Evolutionary conservation across 2,113 vertebrate species (phyloP), one percentile per base, ranked within the genome.

Genomic region (Nesoenas mayeri): DNA sequence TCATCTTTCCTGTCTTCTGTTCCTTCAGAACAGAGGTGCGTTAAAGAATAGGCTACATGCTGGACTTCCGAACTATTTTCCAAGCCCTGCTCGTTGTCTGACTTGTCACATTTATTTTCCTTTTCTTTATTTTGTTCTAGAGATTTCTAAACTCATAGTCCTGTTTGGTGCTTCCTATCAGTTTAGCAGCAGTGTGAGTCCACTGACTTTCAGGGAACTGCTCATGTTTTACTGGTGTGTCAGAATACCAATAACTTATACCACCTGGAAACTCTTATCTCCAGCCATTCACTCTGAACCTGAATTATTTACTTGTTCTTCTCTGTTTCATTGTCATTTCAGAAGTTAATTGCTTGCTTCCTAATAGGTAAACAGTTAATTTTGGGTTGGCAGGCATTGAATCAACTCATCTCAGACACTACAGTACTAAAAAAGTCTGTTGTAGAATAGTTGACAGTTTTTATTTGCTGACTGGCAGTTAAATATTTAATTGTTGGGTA

Each of bases 401-500:
- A 94, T 95, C 81, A 93, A 88, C 42, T 80, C 13, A 82, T 70
- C 66, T 93, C 28, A 75, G 58, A 20, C 22, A 54, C 36, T 58
- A 62, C 32, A 67, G n/a, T 9, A 53, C 29, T 82, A 53, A 88
- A 82, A 75, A 20, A 72, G 16, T 54, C 36, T 88, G 36, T 86
- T 93, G 67, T 34, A 77, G 54, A 34, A 22, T 13, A 24, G 19
- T 69, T 89, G 66, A 9, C 31, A 64, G 22, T 58, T 88, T 90
- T 83, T 85, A 65, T 90, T 91, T 95, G 20, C 42, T 88, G 67
- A 90, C 54, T 95, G 56, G 32, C n/a, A 56, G 36, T 83, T 62
- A 93, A 96, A 95, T 90, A 88, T 93, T 88, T 93, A 88, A 84
- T 93, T 81, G 51, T 77, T 92, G 31, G 34, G 86, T 94, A 92